phyloP scores from a whole-genome alignment of 1,140 invertebrate genomes.

The Pollicipes pollicipes region DNA sequence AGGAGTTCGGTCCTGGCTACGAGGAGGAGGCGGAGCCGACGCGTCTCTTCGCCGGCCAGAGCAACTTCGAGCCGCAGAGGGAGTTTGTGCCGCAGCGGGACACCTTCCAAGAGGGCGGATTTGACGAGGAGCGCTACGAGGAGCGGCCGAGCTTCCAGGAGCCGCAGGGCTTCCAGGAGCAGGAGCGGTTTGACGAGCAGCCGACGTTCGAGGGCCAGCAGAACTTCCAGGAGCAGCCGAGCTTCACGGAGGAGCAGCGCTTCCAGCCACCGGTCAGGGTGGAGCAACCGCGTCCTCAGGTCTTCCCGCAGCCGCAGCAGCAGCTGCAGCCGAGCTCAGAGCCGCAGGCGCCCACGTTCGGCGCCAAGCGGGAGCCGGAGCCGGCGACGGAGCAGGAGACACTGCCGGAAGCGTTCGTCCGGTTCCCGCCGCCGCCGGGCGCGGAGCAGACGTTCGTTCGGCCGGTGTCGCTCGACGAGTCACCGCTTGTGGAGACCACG shows the following conservation, averaged over 20 bases:
- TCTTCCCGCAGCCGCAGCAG: neutral
- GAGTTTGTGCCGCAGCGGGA: neutral
- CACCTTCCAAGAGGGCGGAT: too few relatives aligned
- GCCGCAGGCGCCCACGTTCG: too few relatives aligned
- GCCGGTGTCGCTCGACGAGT: neutral
- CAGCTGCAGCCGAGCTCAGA: neutral
- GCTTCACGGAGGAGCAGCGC: neutral
- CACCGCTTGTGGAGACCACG: neutral
- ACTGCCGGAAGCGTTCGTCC: neutral
- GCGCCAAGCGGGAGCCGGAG: too few relatives aligned
- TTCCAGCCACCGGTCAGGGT: neutral
- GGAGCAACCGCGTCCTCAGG: neutral
- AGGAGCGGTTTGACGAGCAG: too few relatives aligned
- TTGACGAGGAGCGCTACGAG: too few relatives aligned
- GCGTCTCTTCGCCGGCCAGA: neutral
- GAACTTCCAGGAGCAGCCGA: neutral
- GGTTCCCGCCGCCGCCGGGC: too few relatives aligned
- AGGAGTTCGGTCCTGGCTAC: neutral
- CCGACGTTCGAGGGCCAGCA: too few relatives aligned
- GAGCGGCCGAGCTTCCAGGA: too few relatives aligned
- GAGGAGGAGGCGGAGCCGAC: neutral
- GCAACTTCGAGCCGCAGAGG: neutral
- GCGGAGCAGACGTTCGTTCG: neutral
- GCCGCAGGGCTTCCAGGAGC: neutral
- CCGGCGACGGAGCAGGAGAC: neutral